These are phyloP conservation scores for Riptortus pedestris DNA, from an alignment of 1,140 invertebrate species.

Conservation along the genomic window DNA sequence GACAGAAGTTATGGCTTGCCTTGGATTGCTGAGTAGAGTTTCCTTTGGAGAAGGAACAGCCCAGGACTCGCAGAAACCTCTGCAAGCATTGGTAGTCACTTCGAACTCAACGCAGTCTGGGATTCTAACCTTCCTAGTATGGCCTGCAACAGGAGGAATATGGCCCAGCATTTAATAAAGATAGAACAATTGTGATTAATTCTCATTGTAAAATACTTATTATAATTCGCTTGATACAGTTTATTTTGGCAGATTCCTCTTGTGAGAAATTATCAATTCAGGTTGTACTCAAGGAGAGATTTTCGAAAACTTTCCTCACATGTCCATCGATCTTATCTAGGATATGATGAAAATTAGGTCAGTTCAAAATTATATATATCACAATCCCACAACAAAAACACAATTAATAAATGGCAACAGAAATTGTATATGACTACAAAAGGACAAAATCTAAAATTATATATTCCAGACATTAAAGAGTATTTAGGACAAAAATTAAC, in stretches of 20 bases:
- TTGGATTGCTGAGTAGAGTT: constrained; percentile 43
- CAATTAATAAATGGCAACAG: too few relatives aligned
- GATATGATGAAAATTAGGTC: too few relatives aligned
- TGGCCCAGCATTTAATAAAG: background rate
- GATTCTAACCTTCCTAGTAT: constrained; percentile 66
- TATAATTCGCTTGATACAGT: background rate
- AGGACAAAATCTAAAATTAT: too few relatives aligned
- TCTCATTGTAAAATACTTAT: background rate
- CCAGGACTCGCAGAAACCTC: constrained; percentile 76
- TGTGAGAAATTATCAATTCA: background rate
- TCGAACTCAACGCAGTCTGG: constrained; percentile 72
- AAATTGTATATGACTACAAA: too few relatives aligned
- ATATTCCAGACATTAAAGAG: too few relatives aligned
- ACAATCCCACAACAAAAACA: too few relatives aligned
- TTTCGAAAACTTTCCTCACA: too few relatives aligned
- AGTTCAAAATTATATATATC: too few relatives aligned
- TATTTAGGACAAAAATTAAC: too few relatives aligned
- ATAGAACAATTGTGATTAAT: background rate
- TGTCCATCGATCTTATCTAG: too few relatives aligned
- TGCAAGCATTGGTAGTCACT: constrained; percentile 75
- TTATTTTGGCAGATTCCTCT: background rate
- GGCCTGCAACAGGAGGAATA: constrained; percentile 41
- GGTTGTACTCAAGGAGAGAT: background rate
- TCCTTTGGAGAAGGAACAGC: constrained; percentile 54
- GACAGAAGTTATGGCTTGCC: constrained; percentile 68